Evolutionary conservation across 2,888 invertebrate species (phyloP).

Genomic region (Microctonus hyperodae): DNA sequence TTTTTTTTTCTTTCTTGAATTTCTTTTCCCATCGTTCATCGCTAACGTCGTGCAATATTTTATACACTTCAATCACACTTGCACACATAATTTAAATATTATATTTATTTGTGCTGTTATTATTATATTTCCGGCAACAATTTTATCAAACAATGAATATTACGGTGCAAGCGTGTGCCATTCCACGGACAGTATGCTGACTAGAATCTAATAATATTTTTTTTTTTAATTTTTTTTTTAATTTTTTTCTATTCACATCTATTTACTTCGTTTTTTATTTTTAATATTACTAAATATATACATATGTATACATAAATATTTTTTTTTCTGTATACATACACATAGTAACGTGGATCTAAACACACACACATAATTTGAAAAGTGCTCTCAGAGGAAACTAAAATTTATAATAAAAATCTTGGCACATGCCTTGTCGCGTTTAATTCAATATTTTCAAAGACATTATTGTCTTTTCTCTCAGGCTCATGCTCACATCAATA

Average conservation of each 20-base stretch:
- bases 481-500: background rate
- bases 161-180: constrained; percentile 40
- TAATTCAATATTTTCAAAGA: constrained; percentile 8
- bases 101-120: constrained; percentile 36
- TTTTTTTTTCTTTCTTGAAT: background rate
- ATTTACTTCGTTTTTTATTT: constrained; percentile 29
- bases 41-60: background rate
- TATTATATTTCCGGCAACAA: constrained; percentile 1
- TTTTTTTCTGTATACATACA: constrained; percentile 26
- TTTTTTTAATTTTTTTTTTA: constrained; percentile 38
- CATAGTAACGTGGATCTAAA: constrained; percentile 29
- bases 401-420: constrained; percentile 10
- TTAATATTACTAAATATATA: constrained; percentile 31
- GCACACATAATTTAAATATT: constrained; percentile 30
- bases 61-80: background rate
- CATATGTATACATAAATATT: constrained; percentile 33
- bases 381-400: background rate
- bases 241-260: constrained; percentile 37
- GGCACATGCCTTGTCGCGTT: constrained; percentile 18
- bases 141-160: constrained; percentile 30
- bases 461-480: background rate
- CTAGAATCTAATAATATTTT: constrained; percentile 55
- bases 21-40: background rate
- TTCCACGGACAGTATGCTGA: constrained; percentile 53
- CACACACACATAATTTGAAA: constrained; percentile 26